Evolutionary conservation across 2,113 vertebrate species (phyloP).

Genomic region (Limanda limanda): DNA sequence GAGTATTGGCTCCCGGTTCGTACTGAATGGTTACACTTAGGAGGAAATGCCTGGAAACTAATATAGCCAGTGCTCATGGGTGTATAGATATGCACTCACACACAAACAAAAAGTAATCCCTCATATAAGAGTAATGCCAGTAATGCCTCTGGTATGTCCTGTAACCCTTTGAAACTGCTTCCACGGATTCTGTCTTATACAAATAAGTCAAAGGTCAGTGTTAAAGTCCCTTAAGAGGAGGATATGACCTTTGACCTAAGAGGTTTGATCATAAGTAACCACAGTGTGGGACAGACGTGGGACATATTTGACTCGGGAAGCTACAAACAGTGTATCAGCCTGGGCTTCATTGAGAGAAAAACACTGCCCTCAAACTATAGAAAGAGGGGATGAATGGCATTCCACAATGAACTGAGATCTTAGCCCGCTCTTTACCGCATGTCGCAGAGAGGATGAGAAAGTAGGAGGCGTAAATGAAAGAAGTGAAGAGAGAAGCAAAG

Average conservation of each 20-base stretch:
- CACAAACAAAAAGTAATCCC: slow-evolving; percentile 28
- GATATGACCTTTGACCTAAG: slow-evolving; percentile 49
- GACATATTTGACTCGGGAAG: slow-evolving; percentile 22
- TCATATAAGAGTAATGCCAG: slow-evolving; percentile 35
- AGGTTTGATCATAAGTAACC: background rate
- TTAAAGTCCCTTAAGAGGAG: slow-evolving; percentile 43
- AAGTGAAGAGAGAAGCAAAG: slow-evolving; percentile 42
- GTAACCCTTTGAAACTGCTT: slow-evolving; percentile 54
- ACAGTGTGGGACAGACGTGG: background rate
- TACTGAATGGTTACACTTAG: slow-evolving; percentile 37
- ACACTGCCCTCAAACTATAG: slow-evolving; percentile 7
- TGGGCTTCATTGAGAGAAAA: slow-evolving; percentile 14
- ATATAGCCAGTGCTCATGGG: slow-evolving; percentile 6
- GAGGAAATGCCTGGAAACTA: slow-evolving; percentile 29
- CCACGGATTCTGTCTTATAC: slow-evolving; percentile 33
- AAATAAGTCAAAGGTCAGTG: slow-evolving; percentile 47
- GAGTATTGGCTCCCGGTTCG: slow-evolving; percentile 44
- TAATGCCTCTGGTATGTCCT: slow-evolving; percentile 42
- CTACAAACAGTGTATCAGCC: background rate
- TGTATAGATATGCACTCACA: background rate
- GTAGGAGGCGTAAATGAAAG: slow-evolving; percentile 55
- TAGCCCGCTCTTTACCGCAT: slow-evolving; percentile 22
- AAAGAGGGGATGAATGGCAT: slow-evolving; percentile 49
- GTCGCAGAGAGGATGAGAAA: slow-evolving; percentile 41
- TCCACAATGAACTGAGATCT: slow-evolving; percentile 47